phyloP scores from a whole-genome alignment of 2,113 vertebrate species.

The Ploceus nigricollis region DNA sequence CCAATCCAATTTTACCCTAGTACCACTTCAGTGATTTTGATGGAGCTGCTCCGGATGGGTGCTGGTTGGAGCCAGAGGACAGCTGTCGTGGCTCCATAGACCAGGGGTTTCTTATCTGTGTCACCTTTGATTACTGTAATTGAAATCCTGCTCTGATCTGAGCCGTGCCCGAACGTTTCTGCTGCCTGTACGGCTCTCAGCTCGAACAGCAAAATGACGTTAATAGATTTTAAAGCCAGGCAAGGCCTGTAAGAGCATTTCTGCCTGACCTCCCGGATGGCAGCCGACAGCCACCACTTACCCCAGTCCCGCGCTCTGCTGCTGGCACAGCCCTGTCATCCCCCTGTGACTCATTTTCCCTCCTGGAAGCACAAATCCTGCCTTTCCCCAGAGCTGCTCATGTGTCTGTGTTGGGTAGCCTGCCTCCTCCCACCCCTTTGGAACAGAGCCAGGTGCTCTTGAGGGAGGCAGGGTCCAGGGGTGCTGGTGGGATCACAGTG shows the following conservation, averaged over 20 bases:
- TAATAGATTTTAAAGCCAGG: conserved; percentile 48
- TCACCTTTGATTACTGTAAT: conserved; percentile 63
- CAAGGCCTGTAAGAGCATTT: conserved; percentile 4
- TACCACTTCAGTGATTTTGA: conserved; percentile 57
- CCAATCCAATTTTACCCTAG: conserved; percentile 55
- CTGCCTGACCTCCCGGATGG: conserved; percentile 8
- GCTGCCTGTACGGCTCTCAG: conserved; percentile 9
- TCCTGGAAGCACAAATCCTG: conserved; percentile 12
- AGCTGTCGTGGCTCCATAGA: conserved; percentile 36
- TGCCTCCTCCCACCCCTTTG: neutral
- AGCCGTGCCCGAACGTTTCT: neutral
- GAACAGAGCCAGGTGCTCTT: fast-evolving
- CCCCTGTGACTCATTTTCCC: neutral
- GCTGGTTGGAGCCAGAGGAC: conserved; percentile 54
- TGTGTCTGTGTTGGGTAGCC: neutral
- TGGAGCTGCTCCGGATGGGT: conserved; percentile 47
- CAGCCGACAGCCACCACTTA: neutral
- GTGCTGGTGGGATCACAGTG: fast-evolving
- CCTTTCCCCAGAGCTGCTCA: neutral
- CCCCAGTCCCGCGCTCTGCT: neutral
- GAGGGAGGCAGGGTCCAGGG: neutral
- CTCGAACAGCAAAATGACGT: conserved; percentile 14
- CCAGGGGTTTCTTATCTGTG: conserved; percentile 58
- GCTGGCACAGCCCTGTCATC: neutral
- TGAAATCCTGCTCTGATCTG: conserved; percentile 65